Evolutionary conservation across 1,140 invertebrate species (phyloP).

Genomic region (Stegodyphus dumicola): DNA sequence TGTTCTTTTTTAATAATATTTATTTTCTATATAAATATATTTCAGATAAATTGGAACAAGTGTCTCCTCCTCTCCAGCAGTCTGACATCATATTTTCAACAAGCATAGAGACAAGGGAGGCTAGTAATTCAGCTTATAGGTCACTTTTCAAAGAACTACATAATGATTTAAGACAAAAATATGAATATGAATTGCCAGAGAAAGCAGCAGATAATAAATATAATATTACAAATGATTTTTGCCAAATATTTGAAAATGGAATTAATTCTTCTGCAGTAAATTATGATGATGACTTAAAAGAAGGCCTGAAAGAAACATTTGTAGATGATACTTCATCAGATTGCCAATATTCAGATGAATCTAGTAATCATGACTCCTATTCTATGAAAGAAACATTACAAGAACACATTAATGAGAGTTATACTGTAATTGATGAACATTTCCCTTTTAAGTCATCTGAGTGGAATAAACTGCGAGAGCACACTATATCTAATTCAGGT

Average conservation of each 20-base stretch:
- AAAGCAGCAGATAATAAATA: not conserved
- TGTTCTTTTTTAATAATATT: too few species aligned
- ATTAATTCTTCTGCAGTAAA: conserved; percentile 3
- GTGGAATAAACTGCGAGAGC: conserved; percentile 3
- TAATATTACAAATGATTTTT: not conserved
- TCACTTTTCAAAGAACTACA: conserved; percentile 41
- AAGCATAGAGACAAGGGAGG: too few species aligned
- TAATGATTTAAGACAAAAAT: conserved; percentile 37
- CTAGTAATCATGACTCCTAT: conserved; percentile 29
- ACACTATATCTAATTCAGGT: conserved; percentile 1
- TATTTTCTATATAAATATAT: too few species aligned
- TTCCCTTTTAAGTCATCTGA: conserved; percentile 40
- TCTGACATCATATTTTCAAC: too few species aligned
- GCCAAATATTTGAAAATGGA: not conserved
- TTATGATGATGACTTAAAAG: conserved; percentile 31
- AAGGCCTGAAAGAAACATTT: conserved; percentile 53
- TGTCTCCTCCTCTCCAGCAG: too few species aligned
- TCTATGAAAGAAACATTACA: conserved; percentile 4
- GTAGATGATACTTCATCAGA: conserved; percentile 54
- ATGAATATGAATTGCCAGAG: conserved; percentile 49
- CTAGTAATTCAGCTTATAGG: too few species aligned
- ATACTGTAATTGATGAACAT: conserved; percentile 33
- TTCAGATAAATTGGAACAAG: too few species aligned
- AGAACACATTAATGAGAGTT: not conserved
- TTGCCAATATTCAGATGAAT: conserved; percentile 52